These are phyloP conservation scores for Heliangelus exortis DNA, from an alignment of 2,797 vertebrate genomes.

Conservation along the genomic window DNA sequence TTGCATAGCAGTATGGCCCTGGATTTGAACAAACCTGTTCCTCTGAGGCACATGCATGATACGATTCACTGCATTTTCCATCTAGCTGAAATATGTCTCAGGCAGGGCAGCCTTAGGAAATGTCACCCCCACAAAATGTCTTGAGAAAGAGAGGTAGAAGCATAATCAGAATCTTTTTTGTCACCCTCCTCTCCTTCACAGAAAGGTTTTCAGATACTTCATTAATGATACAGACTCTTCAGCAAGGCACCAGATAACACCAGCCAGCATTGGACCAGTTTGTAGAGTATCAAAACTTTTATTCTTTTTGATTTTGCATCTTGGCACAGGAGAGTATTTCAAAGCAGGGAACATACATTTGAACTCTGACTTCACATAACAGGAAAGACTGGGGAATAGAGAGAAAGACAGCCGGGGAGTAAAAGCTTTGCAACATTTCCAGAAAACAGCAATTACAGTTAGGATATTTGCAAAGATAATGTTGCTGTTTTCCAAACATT, in stretches of 20 bases:
- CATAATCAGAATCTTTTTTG: not conserved
- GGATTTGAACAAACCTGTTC: not conserved
- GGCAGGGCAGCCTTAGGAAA: not conserved
- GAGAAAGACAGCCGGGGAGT: not conserved
- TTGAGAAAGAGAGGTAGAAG: not conserved
- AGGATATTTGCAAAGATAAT: not conserved
- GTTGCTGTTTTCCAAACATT: not conserved
- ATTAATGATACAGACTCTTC: constrained; percentile 11
- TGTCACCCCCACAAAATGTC: not conserved
- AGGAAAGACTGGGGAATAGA: not conserved
- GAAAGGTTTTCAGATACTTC: not conserved
- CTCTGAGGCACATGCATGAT: not conserved
- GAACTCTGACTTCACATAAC: not conserved
- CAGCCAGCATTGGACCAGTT: not conserved
- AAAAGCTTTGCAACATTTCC: not conserved
- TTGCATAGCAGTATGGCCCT: not conserved
- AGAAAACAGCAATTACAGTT: not conserved
- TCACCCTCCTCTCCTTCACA: not conserved
- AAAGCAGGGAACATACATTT: not conserved
- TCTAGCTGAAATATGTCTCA: not conserved
- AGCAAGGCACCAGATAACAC: not conserved
- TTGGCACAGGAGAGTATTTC: not conserved
- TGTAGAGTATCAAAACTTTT: not conserved
- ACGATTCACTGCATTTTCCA: fast-evolving
- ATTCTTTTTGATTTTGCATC: not conserved